Evolutionary conservation across 1,140 invertebrate genomes (phyloP), one percentile per base, ranked within the genome.

Genomic region (Zeugodacus cucurbitae): DNA sequence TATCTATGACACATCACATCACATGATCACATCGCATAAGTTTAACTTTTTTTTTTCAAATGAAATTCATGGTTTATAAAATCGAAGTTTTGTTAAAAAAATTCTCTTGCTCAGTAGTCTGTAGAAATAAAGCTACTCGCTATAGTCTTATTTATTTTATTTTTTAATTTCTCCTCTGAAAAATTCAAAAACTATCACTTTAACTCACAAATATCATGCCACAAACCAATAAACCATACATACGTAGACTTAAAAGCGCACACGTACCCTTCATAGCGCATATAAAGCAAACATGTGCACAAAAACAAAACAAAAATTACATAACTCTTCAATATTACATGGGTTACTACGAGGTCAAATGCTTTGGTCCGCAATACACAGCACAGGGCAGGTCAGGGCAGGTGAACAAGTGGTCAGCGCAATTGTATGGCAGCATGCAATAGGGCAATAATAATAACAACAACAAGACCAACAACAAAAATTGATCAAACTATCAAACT

Each of bases 401-500:
- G 26, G n/a, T 48, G 34, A 10, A 48, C 41, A 82, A 82, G 41
- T 29, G 41, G 41, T 8, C 41, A 17, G 74, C 3, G 20, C 74
- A 48, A 82, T 82, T 34, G 74, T 29, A 41, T 26, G n/a, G 20
- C 34, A 26, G 41, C 74, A 82, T 82, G 74, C 74, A 82, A 82
- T 74, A 82, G 6, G 3, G 14, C 22, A 82, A 48, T 44, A 82
- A 82, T 54, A 54, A 54, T 17, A 54, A 54, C 48, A n/a, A 10
- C 58, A 62, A 62, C 6, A 26, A 62, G 1, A 26, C 5, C n/a
- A 82, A 11, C 41, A 82, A 29, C 41, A 48, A 82, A 82, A 82
- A 44, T 29, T 82, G 29, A 59, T 54, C 88, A 90, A 90, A 91
- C 90, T 91, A 91, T 91, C 91, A 90, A 92, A 91, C 91, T 92